phyloP scores from a whole-genome alignment of 1,140 invertebrate genomes.

The Frieseomelitta varia region DNA sequence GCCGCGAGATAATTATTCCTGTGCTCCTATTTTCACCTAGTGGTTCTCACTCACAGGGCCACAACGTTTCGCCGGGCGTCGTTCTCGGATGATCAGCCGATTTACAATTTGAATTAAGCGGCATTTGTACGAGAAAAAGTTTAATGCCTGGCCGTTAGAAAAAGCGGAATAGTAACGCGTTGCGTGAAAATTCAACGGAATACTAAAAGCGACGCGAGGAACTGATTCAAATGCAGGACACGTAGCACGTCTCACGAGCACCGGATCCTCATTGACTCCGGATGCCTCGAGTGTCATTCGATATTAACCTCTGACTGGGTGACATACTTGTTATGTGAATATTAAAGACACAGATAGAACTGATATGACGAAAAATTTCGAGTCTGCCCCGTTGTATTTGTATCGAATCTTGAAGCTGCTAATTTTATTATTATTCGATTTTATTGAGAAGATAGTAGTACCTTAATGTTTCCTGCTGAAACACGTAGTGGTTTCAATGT shows the following conservation, averaged over 20 bases:
- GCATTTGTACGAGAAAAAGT: not conserved
- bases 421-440: too few species aligned
- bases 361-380: not conserved
- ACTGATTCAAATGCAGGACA: constrained; percentile 36
- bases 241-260: constrained; percentile 38
- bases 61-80: not conserved
- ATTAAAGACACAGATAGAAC: not conserved
- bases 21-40: constrained; percentile 7
- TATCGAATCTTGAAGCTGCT: too few species aligned
- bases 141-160: constrained; percentile 18
- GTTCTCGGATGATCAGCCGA: not conserved
- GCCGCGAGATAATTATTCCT: not conserved
- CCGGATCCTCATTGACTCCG: constrained; percentile 47
- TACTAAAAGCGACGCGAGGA: constrained; percentile 19
- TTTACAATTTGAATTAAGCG: not conserved
- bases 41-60: not conserved
- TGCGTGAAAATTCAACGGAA: constrained; percentile 44
- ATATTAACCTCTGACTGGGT: constrained; percentile 31
- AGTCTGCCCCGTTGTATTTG: not conserved
- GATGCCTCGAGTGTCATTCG: constrained; percentile 34
- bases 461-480: not conserved
- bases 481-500: too few species aligned
- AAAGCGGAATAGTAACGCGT: constrained; percentile 51
- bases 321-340: constrained; percentile 8
- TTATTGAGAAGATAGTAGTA: too few species aligned